Base-by-base conservation (phyloP, 2,797 vertebrate genomes). In the Philypnodon macrostomus region DNA sequence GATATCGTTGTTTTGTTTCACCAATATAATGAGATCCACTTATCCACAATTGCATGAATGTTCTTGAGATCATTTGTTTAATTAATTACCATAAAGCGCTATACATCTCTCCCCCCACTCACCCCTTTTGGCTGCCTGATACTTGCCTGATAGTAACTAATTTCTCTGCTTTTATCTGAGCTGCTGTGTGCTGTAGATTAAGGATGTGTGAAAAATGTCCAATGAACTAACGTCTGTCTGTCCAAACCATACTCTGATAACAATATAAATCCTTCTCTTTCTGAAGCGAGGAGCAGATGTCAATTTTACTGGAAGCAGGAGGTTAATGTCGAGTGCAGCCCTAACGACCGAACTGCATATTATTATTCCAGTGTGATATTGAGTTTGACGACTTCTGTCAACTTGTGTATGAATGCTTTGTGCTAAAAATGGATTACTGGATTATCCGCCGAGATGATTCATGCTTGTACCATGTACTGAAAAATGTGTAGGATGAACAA, bases 361-460 rank as follows among this genome's bases (percentile, higher is more conserved):
- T 13, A 15, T 1, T 42, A 18, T 47, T 42, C 26, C 16, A 18
- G 8, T 14, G 15, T 33, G 8, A 12, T 44, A 18, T 11, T n/a
- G 0, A 34, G 9, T 30, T 27, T 42, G 5, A 52, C 31, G 18
- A 40, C 10, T 18, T 47, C 33, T 26, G 51, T 40, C 13, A 37
- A 30, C 18, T 48, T 10, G 24, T 7, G 2, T 21, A 15, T n/a
- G 23, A 46, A 30, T 24, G 8, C 17, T 40, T 7, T 10, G 24
- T 38, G 46, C 36, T 26, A 13, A 12, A 54, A 56, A 37, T 16
- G 9, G 17, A 48, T 42, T 24, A 39, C 12, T 8, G 42, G 41
- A 11, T 49, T 17, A 13, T 58, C 66, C 44, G 14, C 37, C 39
- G 14, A 60, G 37, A 13, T 60, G 63, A 83, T 48, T 69, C 21